Evolutionary conservation across 2,797 vertebrate genomes (phyloP), one percentile per base, ranked within the genome.

Genomic region (Gymnothorax reevesii): DNA sequence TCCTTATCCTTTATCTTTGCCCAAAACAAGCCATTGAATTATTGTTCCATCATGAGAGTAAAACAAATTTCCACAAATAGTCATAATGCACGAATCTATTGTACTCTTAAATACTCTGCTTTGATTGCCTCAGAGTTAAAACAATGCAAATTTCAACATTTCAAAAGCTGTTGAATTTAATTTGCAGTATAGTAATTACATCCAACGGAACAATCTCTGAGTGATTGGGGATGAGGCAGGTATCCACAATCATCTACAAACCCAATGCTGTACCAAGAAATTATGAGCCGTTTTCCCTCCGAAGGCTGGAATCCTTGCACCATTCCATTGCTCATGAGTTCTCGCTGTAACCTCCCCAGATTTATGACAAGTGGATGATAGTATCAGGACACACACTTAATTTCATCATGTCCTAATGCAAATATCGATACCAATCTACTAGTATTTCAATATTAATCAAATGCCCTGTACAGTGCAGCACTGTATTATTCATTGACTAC

Each of bases 251-350:
- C 33, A 9, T 42, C 66, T 27, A 55, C 49, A 60, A 59, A 83
- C 55, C 80, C 3, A 12, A 69, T 77, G 27, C 52, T 64, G 49
- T 59, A 59, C 59, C 12, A 27, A 52, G 52, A 27, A 57, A 71
- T 83, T 83, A 83, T 86, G 52, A 83, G 59, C 85, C 79, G 12
- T 8, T 86, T 42, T 83, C 85, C 85, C 54, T 12, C 49, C 13
- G 22, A 84, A 22, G 6, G 17, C 80, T 42, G 49, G 69, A 66
- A 83, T 33, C 79, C 42, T 7, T 12, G 22, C 57, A 25, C 57
- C 49, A 13, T n/a, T 20, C 57, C 25, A 52, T 33, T 64, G 42
- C 85, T 49, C 55, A 10, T 49, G 57, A n/a, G 49, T n/a, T 25
- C 85, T n/a, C 59, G 7, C 22, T 49, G 17, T 9, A 59, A 9